Evolutionary conservation across 2,113 vertebrate species (phyloP).

Genomic region (Calypte anna): DNA sequence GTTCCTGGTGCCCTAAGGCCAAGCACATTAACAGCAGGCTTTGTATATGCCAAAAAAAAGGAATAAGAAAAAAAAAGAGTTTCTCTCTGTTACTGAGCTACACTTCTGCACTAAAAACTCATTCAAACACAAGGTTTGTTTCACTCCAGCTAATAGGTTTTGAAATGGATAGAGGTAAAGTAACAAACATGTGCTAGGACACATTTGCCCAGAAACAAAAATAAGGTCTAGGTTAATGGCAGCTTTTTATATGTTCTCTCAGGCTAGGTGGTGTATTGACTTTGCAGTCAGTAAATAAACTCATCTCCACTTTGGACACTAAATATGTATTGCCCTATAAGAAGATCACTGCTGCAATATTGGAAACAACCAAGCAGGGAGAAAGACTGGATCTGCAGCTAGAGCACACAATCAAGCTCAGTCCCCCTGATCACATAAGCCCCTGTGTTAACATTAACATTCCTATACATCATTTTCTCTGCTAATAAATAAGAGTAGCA

Average conservation of each 20-base stretch:
- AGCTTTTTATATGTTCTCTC: neutral
- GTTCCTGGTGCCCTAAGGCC: neutral
- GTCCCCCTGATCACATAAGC: neutral
- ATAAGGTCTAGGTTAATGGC: neutral
- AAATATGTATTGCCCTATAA: neutral
- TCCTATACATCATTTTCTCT: neutral
- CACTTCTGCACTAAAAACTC: neutral
- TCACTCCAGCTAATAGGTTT: neutral
- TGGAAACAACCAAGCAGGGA: neutral
- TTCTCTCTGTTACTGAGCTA: neutral
- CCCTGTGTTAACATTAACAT: neutral
- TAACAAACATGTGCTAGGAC: neutral
- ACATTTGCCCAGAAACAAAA: neutral
- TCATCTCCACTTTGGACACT: neutral
- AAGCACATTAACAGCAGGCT: neutral
- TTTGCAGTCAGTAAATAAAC: neutral
- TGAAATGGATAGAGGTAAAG: neutral
- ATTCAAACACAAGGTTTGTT: neutral
- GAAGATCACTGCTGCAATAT: neutral
- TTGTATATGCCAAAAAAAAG: neutral
- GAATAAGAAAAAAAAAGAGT: neutral
- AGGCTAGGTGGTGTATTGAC: neutral
- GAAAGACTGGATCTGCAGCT: neutral
- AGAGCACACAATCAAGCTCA: neutral
- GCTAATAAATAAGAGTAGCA: neutral